These are phyloP conservation scores for Typhlomys cinereus DNA, from an alignment of 2,113 vertebrate genomes.

Conservation along the genomic window DNA sequence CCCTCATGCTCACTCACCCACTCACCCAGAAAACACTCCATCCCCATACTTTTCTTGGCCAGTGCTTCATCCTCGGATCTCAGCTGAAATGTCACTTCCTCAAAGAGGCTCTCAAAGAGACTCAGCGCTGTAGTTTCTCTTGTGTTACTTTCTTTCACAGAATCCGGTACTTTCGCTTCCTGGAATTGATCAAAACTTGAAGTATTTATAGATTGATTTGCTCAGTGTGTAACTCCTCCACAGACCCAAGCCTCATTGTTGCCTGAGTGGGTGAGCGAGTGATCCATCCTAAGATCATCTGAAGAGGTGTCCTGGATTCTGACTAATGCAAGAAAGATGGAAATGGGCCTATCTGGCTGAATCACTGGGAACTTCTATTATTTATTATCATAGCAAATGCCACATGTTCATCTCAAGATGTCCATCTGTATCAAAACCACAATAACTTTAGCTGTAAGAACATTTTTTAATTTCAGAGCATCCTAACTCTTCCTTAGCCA, in stretches of 20 bases:
- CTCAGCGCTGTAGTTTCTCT: neutral
- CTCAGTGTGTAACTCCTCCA: neutral
- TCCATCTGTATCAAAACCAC: neutral
- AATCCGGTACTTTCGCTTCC: neutral
- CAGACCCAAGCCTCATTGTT: neutral
- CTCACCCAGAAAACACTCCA: neutral
- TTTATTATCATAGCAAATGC: neutral
- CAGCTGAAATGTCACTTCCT: constrained; percentile 32
- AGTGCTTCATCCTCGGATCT: neutral
- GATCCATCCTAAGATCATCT: neutral
- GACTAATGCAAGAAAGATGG: neutral
- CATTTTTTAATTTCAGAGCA: neutral
- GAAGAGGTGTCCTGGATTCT: neutral
- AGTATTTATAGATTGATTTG: neutral
- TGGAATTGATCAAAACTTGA: neutral
- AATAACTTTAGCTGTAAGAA: neutral
- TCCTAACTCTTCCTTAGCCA: too few relatives aligned
- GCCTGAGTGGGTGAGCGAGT: neutral
- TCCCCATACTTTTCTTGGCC: neutral
- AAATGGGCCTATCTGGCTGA: neutral
- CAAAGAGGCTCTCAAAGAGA: neutral
- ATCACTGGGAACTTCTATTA: neutral
- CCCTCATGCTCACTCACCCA: neutral
- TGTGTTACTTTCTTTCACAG: neutral
- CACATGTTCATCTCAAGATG: neutral